Evolutionary conservation across 2,797 vertebrate genomes (phyloP).

Genomic region (Myripristis murdjan): DNA sequence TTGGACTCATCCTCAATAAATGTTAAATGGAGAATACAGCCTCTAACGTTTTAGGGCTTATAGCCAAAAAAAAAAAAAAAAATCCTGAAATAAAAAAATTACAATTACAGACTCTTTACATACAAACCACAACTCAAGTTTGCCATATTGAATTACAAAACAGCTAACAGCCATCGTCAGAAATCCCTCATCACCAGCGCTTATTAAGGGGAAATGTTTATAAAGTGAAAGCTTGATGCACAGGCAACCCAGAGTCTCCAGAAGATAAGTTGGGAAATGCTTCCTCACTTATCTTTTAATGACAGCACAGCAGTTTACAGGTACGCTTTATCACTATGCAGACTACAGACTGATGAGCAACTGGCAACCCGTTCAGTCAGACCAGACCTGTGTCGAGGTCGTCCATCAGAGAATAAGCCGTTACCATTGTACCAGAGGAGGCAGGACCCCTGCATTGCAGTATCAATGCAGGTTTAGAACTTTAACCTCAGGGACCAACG

Average conservation of each 20-base stretch:
- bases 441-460: conserved; percentile 50
- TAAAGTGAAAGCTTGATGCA: conserved; percentile 30
- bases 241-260: background rate
- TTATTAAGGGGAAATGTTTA: conserved; percentile 6
- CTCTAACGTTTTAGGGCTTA: too few species aligned
- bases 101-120: too few species aligned
- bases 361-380: conserved; percentile 16
- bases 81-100: too few species aligned
- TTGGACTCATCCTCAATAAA: background rate
- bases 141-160: too few species aligned
- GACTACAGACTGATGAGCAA: conserved; percentile 6
- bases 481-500: conserved; percentile 34
- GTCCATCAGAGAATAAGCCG: conserved; percentile 22
- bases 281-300: too few species aligned
- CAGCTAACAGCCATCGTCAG: conserved; percentile 19
- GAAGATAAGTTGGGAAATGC: too few species aligned
- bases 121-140: too few species aligned
- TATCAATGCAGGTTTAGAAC: conserved; percentile 46
- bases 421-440: conserved; percentile 16
- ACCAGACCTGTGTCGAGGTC: conserved; percentile 8
- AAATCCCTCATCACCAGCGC: conserved; percentile 29
- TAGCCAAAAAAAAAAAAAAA: too few species aligned
- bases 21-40: too few species aligned
- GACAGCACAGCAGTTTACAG: too few species aligned
- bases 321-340: too few species aligned